A percentile compares a stretch with the other conserved stretches of the same genome.
phyloP scores from a whole-genome alignment of 92 coral and sea anemone species.

The Scolanthus callimorphus region DNA sequence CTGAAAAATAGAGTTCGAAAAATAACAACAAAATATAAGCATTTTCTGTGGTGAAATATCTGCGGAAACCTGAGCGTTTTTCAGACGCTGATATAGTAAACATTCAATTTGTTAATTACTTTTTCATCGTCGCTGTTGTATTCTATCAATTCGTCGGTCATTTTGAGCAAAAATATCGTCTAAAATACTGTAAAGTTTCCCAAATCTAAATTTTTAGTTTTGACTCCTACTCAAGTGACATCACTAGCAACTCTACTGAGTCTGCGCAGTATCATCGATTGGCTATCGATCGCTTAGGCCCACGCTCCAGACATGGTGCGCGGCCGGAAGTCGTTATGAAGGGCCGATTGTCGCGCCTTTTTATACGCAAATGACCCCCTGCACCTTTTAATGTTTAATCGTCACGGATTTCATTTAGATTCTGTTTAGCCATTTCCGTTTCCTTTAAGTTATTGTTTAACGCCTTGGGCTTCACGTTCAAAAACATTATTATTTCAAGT shows the following conservation, averaged over 20 bases:
- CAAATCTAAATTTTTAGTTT: constrained; percentile 63
- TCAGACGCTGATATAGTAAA: neutral
- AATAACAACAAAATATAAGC: neutral
- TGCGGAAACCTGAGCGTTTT: neutral
- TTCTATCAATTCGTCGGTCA: constrained; percentile 71
- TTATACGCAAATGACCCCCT: neutral
- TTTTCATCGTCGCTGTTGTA: constrained; percentile 81
- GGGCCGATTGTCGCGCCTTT: neutral
- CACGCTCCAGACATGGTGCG: constrained; percentile 13
- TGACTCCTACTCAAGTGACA: constrained; percentile 73
- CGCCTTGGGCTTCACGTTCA: too few species aligned
- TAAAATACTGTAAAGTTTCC: constrained; percentile 45
- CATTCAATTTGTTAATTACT: constrained; percentile 39
- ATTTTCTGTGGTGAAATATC: neutral
- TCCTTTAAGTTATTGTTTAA: too few species aligned
- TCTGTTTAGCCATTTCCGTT: too few species aligned
- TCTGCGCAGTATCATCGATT: constrained; percentile 51
- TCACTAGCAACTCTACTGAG: constrained; percentile 75
- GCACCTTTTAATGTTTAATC: too few species aligned
- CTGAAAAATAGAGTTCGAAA: constrained; percentile 42
- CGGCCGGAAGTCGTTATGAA: constrained; percentile 40
- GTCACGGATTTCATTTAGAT: too few species aligned
- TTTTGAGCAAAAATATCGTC: constrained; percentile 32
- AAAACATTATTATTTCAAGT: too few species aligned
- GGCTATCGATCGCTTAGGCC: too few species aligned